Conservation (phyloP, 2,888 invertebrate species). For the Congeria kusceri region DNA sequence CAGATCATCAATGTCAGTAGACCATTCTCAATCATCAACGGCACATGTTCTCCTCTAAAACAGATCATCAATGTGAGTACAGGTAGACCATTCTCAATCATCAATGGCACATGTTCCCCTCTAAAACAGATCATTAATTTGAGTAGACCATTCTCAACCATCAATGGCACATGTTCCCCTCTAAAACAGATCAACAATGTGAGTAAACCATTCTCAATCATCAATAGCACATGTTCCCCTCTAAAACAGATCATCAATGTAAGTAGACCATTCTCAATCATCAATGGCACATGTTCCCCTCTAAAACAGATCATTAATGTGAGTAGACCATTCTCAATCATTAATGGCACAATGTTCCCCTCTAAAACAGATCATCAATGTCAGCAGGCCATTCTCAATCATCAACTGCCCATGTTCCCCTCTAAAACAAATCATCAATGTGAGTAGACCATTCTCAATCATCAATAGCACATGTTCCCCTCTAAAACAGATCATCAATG, state of each 20-base stretch:
- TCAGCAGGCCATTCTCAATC: slow-evolving; percentile 69
- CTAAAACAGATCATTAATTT: slow-evolving; percentile 70
- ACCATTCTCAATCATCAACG: slow-evolving; percentile 68
- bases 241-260: slow-evolving; percentile 69
- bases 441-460: slow-evolving; percentile 70
- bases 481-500: slow-evolving; percentile 69
- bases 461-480: slow-evolving; percentile 74
- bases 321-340: slow-evolving; percentile 72
- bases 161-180: slow-evolving; percentile 72
- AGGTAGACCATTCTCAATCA: slow-evolving; percentile 70
- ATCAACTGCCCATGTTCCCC: slow-evolving; percentile 73
- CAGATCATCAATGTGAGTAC: no score
- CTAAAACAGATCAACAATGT: slow-evolving; percentile 69
- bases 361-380: slow-evolving; percentile 69
- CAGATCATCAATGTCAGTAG: slow-evolving; percentile 63
- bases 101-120: slow-evolving; percentile 72
- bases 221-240: slow-evolving; percentile 72
- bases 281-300: slow-evolving; percentile 72
- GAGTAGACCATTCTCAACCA: slow-evolving; percentile 72
- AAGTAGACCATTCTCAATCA: slow-evolving; percentile 71
- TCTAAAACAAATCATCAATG: slow-evolving; percentile 69
- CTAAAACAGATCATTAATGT: slow-evolving; percentile 69
- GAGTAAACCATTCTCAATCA: slow-evolving; percentile 72
- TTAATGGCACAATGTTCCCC: slow-evolving; percentile 72
- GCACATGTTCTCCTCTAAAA: slow-evolving; percentile 76